These are phyloP conservation scores for Urophycis tenuis DNA, from an alignment of 2,797 vertebrate species.

Conservation along the genomic window DNA sequence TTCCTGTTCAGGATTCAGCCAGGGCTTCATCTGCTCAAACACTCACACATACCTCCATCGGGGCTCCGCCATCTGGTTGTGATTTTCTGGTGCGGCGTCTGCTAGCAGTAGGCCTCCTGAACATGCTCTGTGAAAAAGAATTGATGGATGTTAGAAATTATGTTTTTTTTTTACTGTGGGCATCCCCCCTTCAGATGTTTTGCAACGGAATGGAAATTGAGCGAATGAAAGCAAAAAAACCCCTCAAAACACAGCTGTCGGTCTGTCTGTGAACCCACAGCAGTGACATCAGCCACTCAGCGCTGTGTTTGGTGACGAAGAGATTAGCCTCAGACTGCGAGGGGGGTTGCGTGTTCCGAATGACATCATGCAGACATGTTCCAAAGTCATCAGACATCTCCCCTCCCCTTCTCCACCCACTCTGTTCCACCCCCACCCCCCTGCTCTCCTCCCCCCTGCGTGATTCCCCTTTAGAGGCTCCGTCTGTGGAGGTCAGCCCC, in stretches of 20 bases:
- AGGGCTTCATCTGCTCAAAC: conserved; percentile 55
- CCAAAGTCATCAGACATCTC: conserved; percentile 39
- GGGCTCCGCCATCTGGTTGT: conserved; percentile 62
- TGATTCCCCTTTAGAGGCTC: conserved; percentile 70
- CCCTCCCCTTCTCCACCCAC: conserved; percentile 18
- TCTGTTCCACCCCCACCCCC: neutral
- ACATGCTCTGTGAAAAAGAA: conserved; percentile 45
- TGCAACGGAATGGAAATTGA: conserved; percentile 20
- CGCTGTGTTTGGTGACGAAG: conserved; percentile 13
- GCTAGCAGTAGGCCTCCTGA: conserved; percentile 40
- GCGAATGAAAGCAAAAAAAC: neutral
- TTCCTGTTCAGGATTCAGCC: neutral
- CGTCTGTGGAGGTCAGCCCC: conserved; percentile 73
- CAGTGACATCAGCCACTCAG: conserved; percentile 38
- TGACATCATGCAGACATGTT: conserved; percentile 44
- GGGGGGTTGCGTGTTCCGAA: conserved; percentile 33
- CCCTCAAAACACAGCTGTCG: conserved; percentile 27
- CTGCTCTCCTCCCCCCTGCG: conserved; percentile 19
- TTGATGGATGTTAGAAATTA: conserved; percentile 42
- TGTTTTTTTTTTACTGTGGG: conserved; percentile 20
- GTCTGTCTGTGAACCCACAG: conserved; percentile 5
- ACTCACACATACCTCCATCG: conserved; percentile 42
- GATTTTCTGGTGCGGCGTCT: conserved; percentile 52
- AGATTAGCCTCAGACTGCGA: conserved; percentile 31
- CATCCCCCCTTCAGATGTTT: conserved; percentile 32